Conservation (phyloP, 1,140 invertebrate genomes). For the Drosophila trapezifrons region DNA sequence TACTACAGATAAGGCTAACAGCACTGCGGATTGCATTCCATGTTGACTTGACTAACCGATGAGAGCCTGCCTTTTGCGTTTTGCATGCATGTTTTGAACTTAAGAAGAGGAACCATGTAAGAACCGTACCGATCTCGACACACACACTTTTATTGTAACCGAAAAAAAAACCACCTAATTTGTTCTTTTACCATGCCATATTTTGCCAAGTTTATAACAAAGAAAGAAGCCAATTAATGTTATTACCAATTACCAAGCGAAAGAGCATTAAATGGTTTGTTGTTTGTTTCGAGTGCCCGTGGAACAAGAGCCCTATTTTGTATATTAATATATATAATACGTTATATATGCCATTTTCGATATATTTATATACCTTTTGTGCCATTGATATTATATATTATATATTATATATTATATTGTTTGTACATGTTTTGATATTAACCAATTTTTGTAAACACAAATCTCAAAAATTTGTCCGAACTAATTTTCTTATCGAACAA, state of each 20-base stretch:
- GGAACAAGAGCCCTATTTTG: slow-evolving; percentile 46
- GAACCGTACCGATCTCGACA: slow-evolving; percentile 7
- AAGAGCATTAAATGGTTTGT: slow-evolving; percentile 10
- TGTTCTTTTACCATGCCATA: slow-evolving; percentile 54
- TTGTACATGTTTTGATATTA: slow-evolving; percentile 77
- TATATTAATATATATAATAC: slow-evolving; percentile 50
- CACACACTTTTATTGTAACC: background rate
- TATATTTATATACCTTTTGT: slow-evolving; percentile 59
- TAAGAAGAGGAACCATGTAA: slow-evolving; percentile 10
- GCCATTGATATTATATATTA: slow-evolving; percentile 48
- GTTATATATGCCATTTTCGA: slow-evolving; percentile 45
- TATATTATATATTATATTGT: slow-evolving; percentile 67
- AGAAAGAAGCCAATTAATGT: slow-evolving; percentile 5
- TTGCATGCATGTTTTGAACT: slow-evolving; percentile 22
- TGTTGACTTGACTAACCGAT: slow-evolving; percentile 62
- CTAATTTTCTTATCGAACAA: slow-evolving; percentile 85
- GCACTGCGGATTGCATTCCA: slow-evolving; percentile 44
- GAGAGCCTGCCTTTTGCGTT: slow-evolving; percentile 23
- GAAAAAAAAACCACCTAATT: slow-evolving; percentile 23
- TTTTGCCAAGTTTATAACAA: slow-evolving; percentile 4
- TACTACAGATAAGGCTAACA: slow-evolving; percentile 54
- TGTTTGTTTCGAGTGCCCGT: slow-evolving; percentile 37
- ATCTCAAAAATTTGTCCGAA: slow-evolving; percentile 84
- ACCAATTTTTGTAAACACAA: slow-evolving; percentile 78
- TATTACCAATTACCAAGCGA: background rate